phyloP scores from a whole-genome alignment of 1,140 invertebrate species.

The Drosophila nasuta region DNA sequence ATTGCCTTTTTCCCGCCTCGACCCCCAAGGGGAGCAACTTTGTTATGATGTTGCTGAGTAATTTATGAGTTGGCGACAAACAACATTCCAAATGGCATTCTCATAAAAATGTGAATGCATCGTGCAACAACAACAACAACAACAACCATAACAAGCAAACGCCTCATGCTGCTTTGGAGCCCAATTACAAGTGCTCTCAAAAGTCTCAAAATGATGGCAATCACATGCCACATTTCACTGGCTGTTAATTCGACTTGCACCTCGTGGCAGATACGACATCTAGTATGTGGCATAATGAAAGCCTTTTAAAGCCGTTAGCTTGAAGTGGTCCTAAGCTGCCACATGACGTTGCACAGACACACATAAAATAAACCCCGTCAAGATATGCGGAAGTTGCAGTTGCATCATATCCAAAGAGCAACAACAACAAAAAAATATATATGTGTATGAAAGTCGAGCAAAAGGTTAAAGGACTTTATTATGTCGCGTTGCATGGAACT shows the following conservation, averaged over 20 bases:
- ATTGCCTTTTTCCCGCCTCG: background rate
- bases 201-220: background rate
- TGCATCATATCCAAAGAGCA: slow-evolving; percentile 36
- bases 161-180: background rate
- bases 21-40: slow-evolving; percentile 14
- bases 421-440: slow-evolving; percentile 16
- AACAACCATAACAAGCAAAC: too few species aligned
- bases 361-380: slow-evolving; percentile 29
- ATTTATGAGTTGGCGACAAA: slow-evolving; percentile 42
- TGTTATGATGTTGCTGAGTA: slow-evolving; percentile 37
- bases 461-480: slow-evolving; percentile 70
- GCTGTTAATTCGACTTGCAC: slow-evolving; percentile 6
- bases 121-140: too few species aligned
- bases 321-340: slow-evolving; percentile 38
- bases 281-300: slow-evolving; percentile 4
- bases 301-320: slow-evolving; percentile 43
- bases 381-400: slow-evolving; percentile 63
- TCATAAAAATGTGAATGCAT: background rate
- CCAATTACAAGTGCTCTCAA: slow-evolving; percentile 8
- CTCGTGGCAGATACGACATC: background rate
- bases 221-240: slow-evolving; percentile 28
- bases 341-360: slow-evolving; percentile 12
- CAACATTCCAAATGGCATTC: slow-evolving; percentile 20
- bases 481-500: slow-evolving; percentile 32
- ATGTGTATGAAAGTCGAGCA: slow-evolving; percentile 48